Percentiles rank a stretch among this genome's conserved stretches.
Evolutionary conservation across 1,140 invertebrate genomes (phyloP).

Genomic region (Leptinotarsa defecta): DNA sequence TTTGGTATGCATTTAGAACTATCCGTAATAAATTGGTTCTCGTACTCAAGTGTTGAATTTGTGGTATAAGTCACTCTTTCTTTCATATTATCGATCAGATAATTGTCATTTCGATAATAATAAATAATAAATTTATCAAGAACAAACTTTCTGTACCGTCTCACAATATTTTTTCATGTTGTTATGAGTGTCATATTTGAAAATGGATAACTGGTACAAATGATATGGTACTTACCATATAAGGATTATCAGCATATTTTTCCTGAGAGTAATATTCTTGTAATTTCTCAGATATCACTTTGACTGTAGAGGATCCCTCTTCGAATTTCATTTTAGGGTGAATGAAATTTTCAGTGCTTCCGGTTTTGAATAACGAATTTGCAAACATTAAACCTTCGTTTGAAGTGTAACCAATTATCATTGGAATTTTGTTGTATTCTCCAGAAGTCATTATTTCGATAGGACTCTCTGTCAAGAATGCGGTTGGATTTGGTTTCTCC

Average conservation of each 20-base stretch:
- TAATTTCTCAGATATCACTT: background rate
- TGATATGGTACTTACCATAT: background rate
- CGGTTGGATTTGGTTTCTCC: constrained; percentile 54
- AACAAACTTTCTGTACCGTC: no score
- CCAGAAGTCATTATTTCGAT: constrained; percentile 53
- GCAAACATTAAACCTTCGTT: constrained; percentile 39
- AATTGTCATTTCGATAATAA: background rate
- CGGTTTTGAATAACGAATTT: no score
- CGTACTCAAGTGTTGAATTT: background rate
- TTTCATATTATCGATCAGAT: background rate
- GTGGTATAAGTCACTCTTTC: background rate
- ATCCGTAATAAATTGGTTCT: background rate
- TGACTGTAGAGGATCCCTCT: background rate
- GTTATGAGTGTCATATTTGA: no score
- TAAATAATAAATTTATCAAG: no score
- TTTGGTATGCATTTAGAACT: background rate
- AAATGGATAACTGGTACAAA: no score
- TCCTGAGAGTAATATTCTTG: background rate
- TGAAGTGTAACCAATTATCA: constrained; percentile 60
- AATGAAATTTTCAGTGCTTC: background rate
- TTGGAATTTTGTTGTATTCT: constrained; percentile 56
- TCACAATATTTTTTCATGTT: no score
- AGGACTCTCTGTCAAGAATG: constrained; percentile 57
- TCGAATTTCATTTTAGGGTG: background rate
- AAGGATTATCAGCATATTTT: background rate